Base-by-base conservation (phyloP, 2,797 vertebrate species). In the Scolopax bukidnonensis region DNA sequence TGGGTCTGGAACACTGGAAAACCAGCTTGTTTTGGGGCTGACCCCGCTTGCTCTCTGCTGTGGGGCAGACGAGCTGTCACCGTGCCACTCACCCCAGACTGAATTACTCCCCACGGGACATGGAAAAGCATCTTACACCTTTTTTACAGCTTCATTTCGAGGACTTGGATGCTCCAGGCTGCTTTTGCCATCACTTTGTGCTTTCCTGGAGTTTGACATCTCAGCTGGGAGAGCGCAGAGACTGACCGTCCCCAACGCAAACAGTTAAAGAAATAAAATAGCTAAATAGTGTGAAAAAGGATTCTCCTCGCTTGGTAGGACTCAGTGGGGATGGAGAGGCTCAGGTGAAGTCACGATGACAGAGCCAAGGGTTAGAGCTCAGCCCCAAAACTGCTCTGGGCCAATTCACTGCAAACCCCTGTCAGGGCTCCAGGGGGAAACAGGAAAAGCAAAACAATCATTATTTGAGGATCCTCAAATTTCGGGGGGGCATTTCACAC, bases 311-410 rank as follows among this genome's bases (percentile, higher is more conserved):
- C 48, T 50, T 11, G 30, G 18, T 0, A 24, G 63, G 40, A 40
- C 40, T 48, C 67, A 24, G 41, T 47, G 7, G 14, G 40, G 47
- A 54, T 16, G 53, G 38, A 17, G 33, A 30, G 19, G 17, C 51
- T 41, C 7, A 4, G 41, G 54, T 30, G 43, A 73, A n/a, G 73
- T 27, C 4, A 3, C 9, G 11, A 5, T 1, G 40, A 20, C 7
- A 12, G 30, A 20, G 68, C 43, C 56, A 25, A 68, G 54, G 43
- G 48, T 6, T 6, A 10, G 19, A 56, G 41, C n/a, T 79, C 79
- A 30, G 50, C 48, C 16, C 11, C 16, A 23, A 20, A 50, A 2
- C 10, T 2, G 4, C 3, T 30, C 38, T 12, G 1, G 0, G 33
- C 11, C 68, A 20, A 15, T 28, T 24, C 36, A 30, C 21, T 12